Base-by-base conservation (phyloP, 2,797 vertebrate genomes). In the Microhierax caerulescens region DNA sequence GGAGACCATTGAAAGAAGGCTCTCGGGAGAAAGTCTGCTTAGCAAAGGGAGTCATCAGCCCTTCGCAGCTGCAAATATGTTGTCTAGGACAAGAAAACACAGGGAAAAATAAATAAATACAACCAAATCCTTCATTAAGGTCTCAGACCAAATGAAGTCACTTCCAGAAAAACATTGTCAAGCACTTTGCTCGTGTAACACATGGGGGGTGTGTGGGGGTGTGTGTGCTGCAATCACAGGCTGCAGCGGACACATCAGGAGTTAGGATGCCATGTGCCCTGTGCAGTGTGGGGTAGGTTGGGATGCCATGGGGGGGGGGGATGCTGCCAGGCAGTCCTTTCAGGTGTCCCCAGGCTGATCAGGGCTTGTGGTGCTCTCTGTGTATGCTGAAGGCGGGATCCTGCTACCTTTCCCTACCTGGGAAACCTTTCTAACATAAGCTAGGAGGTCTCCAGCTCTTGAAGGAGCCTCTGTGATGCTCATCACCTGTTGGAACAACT, bases 1-100 rank as follows among this genome's bases (percentile, higher is more conserved):
- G 82, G 64, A 94, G 60, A 90, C 51, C 43, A 25, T 18, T 82
- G 95, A 92, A 72, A 85, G 78, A 59, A 89, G 74, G 54, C 37
- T 93, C 95, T 83, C 54, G 10, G 79, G 96, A 96, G 95, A 90
- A 95, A 57, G 56, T n/a, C 67, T 79, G 88, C 70, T 61, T 65
- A 61, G 93, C 76, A 60, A 70, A 76, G 94, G 95, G 96, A 96
- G 61, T 47, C 92, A 92, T 96, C 91, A 88, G 84, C 73, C 9
- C 41, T 86, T 48, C 1, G 4, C 97, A 97, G 95, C 97, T 97
- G 97, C 72, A 32, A 63, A 50, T 72, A 75, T 77, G 94, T 75
- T 94, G 94, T 96, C 97, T 80, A 78, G 81, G 79, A 93, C 9
- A 32, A 84, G 93, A 93, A 97, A 96, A 96, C 76, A 64, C 2